phyloP scores from a whole-genome alignment of 2,888 invertebrate genomes.

The Drepanosiphum platanoidis region DNA sequence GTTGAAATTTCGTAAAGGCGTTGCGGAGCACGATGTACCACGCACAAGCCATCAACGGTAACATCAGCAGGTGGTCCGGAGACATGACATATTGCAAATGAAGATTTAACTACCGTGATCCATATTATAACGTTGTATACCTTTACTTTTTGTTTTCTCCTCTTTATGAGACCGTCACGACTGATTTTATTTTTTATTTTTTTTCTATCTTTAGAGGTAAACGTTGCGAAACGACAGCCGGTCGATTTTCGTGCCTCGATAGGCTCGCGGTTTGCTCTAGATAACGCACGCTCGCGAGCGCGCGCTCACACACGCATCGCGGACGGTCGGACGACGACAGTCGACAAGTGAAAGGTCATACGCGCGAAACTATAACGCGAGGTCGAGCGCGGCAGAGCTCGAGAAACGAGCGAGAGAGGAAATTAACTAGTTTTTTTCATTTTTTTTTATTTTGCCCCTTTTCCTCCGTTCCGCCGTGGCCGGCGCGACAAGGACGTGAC shows the following conservation, averaged over 20 bases:
- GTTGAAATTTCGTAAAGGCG: slow-evolving; percentile 49
- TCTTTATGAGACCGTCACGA: slow-evolving; percentile 54
- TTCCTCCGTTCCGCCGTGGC: not conserved
- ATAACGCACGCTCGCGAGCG: not conserved
- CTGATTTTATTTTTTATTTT: slow-evolving; percentile 20
- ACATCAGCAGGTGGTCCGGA: slow-evolving; percentile 30
- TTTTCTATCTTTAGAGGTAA: not conserved
- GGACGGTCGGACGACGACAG: slow-evolving; percentile 8
- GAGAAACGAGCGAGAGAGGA: not conserved
- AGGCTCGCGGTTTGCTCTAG: slow-evolving; percentile 42
- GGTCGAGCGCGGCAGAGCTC: not conserved
- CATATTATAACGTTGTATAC: slow-evolving; percentile 4
- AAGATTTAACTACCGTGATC: slow-evolving; percentile 59
- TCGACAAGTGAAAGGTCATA: slow-evolving; percentile 52
- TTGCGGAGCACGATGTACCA: slow-evolving; percentile 16
- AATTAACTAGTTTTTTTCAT: slow-evolving; percentile 12
- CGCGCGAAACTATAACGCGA: slow-evolving; percentile 47
- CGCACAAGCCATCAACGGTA: not conserved
- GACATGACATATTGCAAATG: slow-evolving; percentile 48
- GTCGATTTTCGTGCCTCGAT: slow-evolving; percentile 59
- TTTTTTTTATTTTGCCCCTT: not conserved
- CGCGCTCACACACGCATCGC: not conserved
- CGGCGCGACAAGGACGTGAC: slow-evolving; percentile 19
- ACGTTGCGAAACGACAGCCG: slow-evolving; percentile 50
- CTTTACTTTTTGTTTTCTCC: slow-evolving; percentile 19